Conservation (phyloP, 64 coral and sea anemone genomes). For the Montipora foliosa region DNA sequence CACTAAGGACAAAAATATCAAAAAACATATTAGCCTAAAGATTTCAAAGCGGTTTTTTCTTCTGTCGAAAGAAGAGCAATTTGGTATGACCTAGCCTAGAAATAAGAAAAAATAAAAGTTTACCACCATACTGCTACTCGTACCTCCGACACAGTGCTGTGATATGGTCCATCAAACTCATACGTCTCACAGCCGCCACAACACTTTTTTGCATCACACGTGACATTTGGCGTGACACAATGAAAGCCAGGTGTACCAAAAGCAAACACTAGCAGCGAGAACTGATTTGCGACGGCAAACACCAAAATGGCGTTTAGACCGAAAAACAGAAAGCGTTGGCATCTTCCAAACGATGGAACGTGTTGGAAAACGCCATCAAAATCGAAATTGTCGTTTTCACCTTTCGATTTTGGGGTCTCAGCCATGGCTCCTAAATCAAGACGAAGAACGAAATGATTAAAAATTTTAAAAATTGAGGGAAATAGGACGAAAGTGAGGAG, state of each 20-base stretch:
- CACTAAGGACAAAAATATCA: neutral
- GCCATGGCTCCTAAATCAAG: neutral
- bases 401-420: neutral
- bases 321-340: constrained; percentile 25
- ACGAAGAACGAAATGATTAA: neutral
- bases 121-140: too few relatives aligned
- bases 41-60: too few relatives aligned
- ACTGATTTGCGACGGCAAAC: constrained; percentile 30
- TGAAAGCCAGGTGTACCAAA: constrained; percentile 52
- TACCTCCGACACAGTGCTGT: constrained; percentile 66
- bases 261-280: constrained; percentile 29
- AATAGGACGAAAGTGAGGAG: neutral
- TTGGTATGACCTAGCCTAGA: too few relatives aligned
- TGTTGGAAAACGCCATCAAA: constrained; percentile 52
- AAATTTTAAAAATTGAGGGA: neutral
- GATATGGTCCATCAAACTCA: constrained; percentile 37
- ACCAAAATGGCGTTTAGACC: neutral
- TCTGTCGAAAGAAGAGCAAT: too few relatives aligned
- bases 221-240: constrained; percentile 51
- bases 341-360: constrained; percentile 51
- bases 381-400: neutral
- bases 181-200: constrained; percentile 44
- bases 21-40: neutral
- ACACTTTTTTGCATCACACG: constrained; percentile 47
- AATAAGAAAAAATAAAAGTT: too few relatives aligned